Conservation (phyloP, 2,113 vertebrate species). For the Lampris megalopsis region DNA sequence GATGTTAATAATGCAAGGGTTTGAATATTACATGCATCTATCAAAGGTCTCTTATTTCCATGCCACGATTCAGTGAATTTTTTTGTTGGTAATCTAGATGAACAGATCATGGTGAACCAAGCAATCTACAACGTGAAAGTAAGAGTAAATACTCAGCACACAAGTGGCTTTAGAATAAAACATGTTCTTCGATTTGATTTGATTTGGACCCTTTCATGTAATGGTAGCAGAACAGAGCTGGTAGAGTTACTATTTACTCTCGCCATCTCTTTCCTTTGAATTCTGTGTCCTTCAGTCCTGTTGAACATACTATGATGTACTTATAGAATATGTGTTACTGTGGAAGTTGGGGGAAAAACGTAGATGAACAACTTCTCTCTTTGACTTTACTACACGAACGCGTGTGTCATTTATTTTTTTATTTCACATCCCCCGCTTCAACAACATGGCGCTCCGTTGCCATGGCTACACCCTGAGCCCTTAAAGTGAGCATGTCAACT, state of each 20-base stretch:
- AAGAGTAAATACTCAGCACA: background rate
- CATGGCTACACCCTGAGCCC: too few species aligned
- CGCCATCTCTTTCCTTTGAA: background rate
- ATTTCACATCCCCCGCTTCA: too few species aligned
- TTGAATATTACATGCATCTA: constrained; percentile 64
- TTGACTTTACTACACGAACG: too few species aligned
- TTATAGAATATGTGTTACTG: background rate
- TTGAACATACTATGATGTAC: background rate
- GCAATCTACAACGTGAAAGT: background rate
- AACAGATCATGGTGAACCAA: background rate
- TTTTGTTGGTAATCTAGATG: background rate
- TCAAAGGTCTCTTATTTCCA: constrained; percentile 47
- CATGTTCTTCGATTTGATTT: background rate
- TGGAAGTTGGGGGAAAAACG: background rate
- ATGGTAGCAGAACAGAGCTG: background rate
- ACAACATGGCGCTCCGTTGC: too few species aligned
- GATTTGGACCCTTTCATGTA: constrained; percentile 39
- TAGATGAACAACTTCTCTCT: too few species aligned
- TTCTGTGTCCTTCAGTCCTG: background rate
- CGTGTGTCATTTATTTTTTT: too few species aligned
- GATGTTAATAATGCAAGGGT: constrained; percentile 61
- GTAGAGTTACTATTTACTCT: background rate
- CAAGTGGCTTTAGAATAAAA: background rate
- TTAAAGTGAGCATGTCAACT: too few species aligned
- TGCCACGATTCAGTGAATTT: constrained; percentile 14